These are phyloP conservation scores for Standfussiana lucernea DNA, from an alignment of 2,888 invertebrate species.

Conservation along the genomic window DNA sequence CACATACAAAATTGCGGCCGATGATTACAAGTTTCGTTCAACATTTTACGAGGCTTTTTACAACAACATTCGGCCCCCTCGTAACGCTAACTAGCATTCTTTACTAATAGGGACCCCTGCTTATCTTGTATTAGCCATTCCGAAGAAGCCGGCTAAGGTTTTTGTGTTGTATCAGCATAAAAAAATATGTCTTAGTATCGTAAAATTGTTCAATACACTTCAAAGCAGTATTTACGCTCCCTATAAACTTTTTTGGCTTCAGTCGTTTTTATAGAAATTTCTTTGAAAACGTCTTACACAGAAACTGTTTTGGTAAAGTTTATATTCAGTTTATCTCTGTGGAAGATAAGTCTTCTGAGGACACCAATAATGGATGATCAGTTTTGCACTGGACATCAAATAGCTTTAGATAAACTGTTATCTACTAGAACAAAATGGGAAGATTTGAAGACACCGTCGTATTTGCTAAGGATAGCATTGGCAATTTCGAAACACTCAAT, in stretches of 20 bases:
- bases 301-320: conserved; percentile 10
- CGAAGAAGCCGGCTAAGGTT: conserved; percentile 27
- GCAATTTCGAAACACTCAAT: background rate
- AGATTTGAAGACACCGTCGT: background rate
- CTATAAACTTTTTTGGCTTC: conserved; percentile 33
- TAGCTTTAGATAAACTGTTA: background rate
- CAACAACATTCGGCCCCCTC: conserved; percentile 56
- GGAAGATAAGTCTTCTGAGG: background rate
- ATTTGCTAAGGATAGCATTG: background rate
- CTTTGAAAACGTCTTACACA: conserved; percentile 25
- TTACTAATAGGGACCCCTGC: conserved; percentile 58
- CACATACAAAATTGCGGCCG: conserved; percentile 52
- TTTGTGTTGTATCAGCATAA: conserved; percentile 55
- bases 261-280: conserved; percentile 17
- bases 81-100: conserved; percentile 65
- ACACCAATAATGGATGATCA: background rate
- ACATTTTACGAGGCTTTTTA: conserved; percentile 65
- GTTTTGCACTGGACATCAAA: background rate
- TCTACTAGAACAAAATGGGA: background rate
- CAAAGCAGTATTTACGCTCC: conserved; percentile 47
- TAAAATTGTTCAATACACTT: conserved; percentile 49
- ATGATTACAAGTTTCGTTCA: conserved; percentile 58
- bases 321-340: background rate
- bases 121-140: conserved; percentile 60
- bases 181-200: conserved; percentile 42